These are phyloP conservation scores for Chrysina gloriosa DNA, from an alignment of 2,888 invertebrate species.

Conservation along the genomic window DNA sequence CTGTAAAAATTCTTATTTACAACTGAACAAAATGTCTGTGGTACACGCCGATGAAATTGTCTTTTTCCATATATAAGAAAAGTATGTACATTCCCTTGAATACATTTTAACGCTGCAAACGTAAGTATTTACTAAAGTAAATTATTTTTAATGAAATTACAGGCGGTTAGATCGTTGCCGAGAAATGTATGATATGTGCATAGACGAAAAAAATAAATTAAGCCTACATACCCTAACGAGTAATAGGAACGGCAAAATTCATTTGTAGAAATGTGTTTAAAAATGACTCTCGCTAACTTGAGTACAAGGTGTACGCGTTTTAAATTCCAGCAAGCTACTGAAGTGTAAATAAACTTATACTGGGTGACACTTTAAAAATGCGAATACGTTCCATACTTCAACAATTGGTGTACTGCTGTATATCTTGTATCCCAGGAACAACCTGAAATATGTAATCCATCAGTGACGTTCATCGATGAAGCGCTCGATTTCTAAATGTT, in stretches of 20 bases:
- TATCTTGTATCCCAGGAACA: not conserved
- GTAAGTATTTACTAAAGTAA: too few species aligned
- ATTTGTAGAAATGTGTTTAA: not conserved
- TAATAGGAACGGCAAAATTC: not conserved
- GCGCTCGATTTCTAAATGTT: too few species aligned
- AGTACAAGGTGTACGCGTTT: slow-evolving; percentile 2
- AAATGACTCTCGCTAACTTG: not conserved
- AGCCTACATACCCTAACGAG: not conserved
- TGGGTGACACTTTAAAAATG: slow-evolving; percentile 1
- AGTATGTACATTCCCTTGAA: too few species aligned
- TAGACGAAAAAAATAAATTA: not conserved
- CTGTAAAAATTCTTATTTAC: too few species aligned
- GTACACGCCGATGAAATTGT: too few species aligned
- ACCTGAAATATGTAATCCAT: not conserved
- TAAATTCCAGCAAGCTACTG: slow-evolving; percentile 19
- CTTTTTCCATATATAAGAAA: too few species aligned
- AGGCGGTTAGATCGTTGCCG: too few species aligned
- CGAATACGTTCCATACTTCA: slow-evolving; percentile 18
- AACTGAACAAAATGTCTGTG: too few species aligned
- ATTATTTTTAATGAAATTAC: too few species aligned
- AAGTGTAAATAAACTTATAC: slow-evolving; percentile 17
- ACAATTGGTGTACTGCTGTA: slow-evolving; percentile 4
- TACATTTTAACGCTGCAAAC: too few species aligned
- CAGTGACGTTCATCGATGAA: too few species aligned
- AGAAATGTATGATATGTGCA: not conserved